Evolutionary conservation across 2,888 invertebrate species (phyloP), one percentile per base, ranked within the genome.

Genomic region (Dasypogon diadema): DNA sequence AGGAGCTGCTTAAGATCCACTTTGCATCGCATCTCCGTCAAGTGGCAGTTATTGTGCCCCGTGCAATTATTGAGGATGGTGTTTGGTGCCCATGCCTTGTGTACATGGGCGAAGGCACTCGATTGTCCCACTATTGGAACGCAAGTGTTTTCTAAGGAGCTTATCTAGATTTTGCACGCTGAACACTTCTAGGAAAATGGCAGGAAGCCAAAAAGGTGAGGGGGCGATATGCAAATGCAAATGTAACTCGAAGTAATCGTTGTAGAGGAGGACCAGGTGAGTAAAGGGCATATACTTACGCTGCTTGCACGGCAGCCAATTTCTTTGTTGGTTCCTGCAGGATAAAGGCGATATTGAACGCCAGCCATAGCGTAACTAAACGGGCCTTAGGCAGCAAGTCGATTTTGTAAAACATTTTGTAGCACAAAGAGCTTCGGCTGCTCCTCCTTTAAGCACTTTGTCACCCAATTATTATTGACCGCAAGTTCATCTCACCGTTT

Each of bases 331-430:
- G 83, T 80, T 85, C 84, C 82, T 86, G 86, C 76, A 85, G 80
- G 78, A 86, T 83, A 80, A 86, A 82, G 80, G 85, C 86, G 82
- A 86, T 80, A 79, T 85, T 85, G 75, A 86, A 83, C 80, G 86
- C 85, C 81, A 86, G 82, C 86, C 86, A 86, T 77, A 86, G 82
- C 78, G 85, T 85, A 74, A 85, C 81, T 79, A 85, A 81, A 63
- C 84, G 84, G 76, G 83, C 83, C 77, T 83, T 82, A 79, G 85
- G 83, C 80, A 82, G 79, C 82, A 83, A 54, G 60, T 74, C 51
- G 63, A 74, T 74, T 58, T 70, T 74, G 26, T 74, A 56, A 42
- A 73, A 56, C 56, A 73, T 73, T 73, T 46, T 77, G 70, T 72
- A 77, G 65, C 75, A 77, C 68, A 75, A 75, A 75, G 75, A 77